Evolutionary conservation across 2,888 invertebrate species (phyloP), one percentile per base, ranked within the genome.

Genomic region (Rhynchonema sp.): DNA sequence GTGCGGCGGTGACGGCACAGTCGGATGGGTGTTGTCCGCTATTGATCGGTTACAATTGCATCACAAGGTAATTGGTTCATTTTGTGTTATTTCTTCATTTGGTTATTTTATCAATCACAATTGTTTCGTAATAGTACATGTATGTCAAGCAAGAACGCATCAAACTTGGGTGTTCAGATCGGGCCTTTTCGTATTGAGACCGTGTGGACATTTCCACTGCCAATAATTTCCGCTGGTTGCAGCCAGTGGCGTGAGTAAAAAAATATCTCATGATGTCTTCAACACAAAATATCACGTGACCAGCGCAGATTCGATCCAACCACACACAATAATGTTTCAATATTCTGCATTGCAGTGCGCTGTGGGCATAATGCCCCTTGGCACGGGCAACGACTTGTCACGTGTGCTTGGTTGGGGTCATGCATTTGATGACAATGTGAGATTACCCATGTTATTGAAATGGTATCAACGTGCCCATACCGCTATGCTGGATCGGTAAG

Each of bases 1-100:
- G 62, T 94, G 94, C 80, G 92, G 92, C 56, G 94, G 94, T 0
- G 94, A 96, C 75, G 94, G 94, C 26, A 91, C 90, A 46, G 90
- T 94, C 13, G 91, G 94, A 59, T 96, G 94, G 94, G 94, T 96
- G 63, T 81, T 96, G 64, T 86, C 88, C 65, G 91, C 94, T 76
- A 87, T 94, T 66, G 94, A 94, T 77, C 84, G 86, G 69, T 80
- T 94, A 66, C 86, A 87, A 72, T 86, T 94, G 84, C 77, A 77
- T 65, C 69, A 62, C n/a, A 68, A 68, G 61, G 68, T 68, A 54
- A 54, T n/a, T 54, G 9, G 17, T 54, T 25, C 25, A 54, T 17
- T 17, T 54, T 54, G 17, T 17, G 27, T 13, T 54, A 25, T 54
- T 9, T 13, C 9, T 13, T n/a, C 9, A n/a, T n/a, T n/a, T n/a